phyloP scores from a whole-genome alignment of 2,888 invertebrate species.

The Zygaena filipendulae region DNA sequence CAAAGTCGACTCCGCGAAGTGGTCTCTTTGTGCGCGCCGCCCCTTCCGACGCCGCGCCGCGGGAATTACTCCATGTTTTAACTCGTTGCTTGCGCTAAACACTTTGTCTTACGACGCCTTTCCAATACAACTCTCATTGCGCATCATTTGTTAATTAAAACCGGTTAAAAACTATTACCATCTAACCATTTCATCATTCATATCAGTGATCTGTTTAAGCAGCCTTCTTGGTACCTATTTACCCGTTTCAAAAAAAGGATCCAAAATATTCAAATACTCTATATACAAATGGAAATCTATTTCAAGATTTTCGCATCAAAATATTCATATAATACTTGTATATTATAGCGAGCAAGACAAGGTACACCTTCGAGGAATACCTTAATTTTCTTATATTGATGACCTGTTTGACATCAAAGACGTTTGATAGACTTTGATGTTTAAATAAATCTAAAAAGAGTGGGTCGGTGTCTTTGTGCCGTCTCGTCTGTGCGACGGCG shows the following conservation, averaged over 20 bases:
- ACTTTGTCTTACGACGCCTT: conserved; percentile 49
- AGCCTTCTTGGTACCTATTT: no score
- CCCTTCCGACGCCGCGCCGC: conserved; percentile 23
- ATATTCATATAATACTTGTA: no score
- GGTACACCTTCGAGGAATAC: no score
- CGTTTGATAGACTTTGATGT: conserved; percentile 52
- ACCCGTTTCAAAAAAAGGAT: no score
- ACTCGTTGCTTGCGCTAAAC: conserved; percentile 39
- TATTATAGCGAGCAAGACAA: no score
- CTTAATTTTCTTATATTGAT: conserved; percentile 47
- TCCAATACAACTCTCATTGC: conserved; percentile 30
- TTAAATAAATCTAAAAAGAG: conserved; percentile 46
- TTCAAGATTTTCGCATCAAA: no score
- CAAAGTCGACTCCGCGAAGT: conserved; percentile 58
- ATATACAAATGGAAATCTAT: no score
- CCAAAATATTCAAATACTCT: no score
- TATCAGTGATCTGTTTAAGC: no score
- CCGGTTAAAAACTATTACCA: conserved; percentile 23
- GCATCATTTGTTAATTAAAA: conserved; percentile 20
- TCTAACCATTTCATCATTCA: no score
- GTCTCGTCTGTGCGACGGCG: no score
- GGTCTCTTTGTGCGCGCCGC: conserved; percentile 48
- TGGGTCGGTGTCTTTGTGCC: conserved; percentile 48
- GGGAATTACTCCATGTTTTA: conserved; percentile 31
- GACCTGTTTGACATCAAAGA: conserved; percentile 52